Conservation (phyloP, 2,797 vertebrate genomes). For the Molossus alvarezi region DNA sequence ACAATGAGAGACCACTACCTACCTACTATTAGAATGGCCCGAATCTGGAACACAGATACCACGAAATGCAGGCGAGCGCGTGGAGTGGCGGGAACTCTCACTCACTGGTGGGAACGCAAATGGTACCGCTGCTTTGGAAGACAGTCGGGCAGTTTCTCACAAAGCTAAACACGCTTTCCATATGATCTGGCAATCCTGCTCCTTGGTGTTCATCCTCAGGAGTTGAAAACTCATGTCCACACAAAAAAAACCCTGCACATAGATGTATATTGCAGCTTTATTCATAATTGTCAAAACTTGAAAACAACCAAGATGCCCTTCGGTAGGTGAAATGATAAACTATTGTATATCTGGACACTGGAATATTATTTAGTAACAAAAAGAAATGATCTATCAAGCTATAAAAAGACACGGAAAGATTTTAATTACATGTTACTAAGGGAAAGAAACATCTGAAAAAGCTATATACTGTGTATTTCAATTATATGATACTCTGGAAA, state of each 20-base stretch:
- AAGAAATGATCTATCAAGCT: neutral
- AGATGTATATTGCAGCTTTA: neutral
- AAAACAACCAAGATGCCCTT: neutral
- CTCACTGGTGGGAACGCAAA: neutral
- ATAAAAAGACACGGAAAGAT: neutral
- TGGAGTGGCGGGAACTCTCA: neutral
- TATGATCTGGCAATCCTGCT: neutral
- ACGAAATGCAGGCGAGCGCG: neutral
- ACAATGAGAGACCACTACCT: neutral
- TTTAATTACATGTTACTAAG: neutral
- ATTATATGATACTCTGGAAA: neutral
- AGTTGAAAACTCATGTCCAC: neutral
- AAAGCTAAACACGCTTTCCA: neutral
- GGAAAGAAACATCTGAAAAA: neutral
- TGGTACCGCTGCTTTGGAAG: neutral
- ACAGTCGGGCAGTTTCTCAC: neutral
- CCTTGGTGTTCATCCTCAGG: neutral
- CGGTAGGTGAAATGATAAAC: neutral
- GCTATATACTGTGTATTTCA: neutral
- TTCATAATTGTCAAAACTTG: neutral
- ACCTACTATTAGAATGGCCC: neutral
- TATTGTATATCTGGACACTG: neutral
- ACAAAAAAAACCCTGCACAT: neutral
- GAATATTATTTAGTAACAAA: neutral
- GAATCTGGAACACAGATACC: neutral